Base-by-base conservation (phyloP, 2,888 invertebrate species). In the Ctena decussata region DNA sequence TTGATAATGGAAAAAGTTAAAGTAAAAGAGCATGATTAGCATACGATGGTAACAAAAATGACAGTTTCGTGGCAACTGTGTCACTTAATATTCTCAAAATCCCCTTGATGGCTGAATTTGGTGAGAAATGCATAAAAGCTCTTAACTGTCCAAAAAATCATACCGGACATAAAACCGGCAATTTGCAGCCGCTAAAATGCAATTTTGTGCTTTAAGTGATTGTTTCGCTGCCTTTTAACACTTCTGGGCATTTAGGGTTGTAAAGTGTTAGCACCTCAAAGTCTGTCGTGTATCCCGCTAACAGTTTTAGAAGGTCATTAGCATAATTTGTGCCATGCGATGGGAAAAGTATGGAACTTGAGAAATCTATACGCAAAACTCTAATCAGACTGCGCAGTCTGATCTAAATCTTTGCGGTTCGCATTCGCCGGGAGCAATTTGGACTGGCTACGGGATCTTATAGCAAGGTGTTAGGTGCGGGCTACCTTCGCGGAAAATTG, bases 121-220 rank as follows among this genome's bases (percentile, higher is more conserved):
- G 57, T 57, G 57, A 27, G 57, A 57, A 57, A 57, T 8, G n/a
- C 57, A 27, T 57, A 57, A 57, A 57, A 57, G 57, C 57, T 15
- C 27, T 27, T 27, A 57, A 27, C n/a, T 57, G 57, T 57, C n/a
- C 27, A 27, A 27, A 11, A 27, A 57, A 3, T 57, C 57, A 27
- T 11, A 57, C 57, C 57, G 57, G 57, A 57, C 57, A 57, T 57
- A 57, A 27, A 57, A 57, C 57, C 57, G 57, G 27, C 57, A 57
- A 57, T 57, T 27, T 57, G 12, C 24, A 5, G 27, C n/a, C n/a
- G 1, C 6, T n/a, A 57, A 57, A 57, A 57, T 57, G 57, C 57
- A 57, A 57, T 57, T 57, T 24, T 3, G 57, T 57, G 11, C 57
- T 57, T 27, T 57, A 57, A 27, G 57, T 27, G 57, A 57, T 57